A percentile compares a stretch with the other conserved stretches of the same genome.
Conservation (phyloP, 2,113 vertebrate species). For the Campylomormyrus numenius region DNA sequence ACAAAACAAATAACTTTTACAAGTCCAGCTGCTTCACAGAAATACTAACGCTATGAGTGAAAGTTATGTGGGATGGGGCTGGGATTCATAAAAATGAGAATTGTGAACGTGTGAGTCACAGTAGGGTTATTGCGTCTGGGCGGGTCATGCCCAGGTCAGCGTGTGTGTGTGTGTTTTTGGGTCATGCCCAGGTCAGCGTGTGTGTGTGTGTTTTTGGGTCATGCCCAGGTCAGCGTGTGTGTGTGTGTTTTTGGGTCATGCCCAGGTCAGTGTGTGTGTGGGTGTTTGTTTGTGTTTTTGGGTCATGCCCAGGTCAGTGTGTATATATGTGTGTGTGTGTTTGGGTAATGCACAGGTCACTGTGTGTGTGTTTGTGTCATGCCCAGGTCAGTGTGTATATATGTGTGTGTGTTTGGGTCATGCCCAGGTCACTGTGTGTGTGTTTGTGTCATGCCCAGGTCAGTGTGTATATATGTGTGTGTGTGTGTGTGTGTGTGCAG, state of each 20-base stretch:
- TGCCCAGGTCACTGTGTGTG: too few species aligned
- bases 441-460: neutral
- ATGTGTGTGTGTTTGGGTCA: neutral
- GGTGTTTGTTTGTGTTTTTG: too few species aligned
- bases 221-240: neutral
- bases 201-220: neutral
- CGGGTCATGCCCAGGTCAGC: neutral
- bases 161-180: neutral
- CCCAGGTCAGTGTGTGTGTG: neutral
- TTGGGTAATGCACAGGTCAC: neutral
- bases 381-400: neutral
- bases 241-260: neutral
- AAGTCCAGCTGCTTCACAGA: neutral
- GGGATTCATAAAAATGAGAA: neutral
- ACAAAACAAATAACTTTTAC: neutral
- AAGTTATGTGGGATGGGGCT: neutral
- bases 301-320: neutral
- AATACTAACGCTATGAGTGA: neutral
- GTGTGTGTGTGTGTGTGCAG: neutral
- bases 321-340: too few species aligned
- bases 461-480: neutral
- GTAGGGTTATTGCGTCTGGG: neutral
- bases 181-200: neutral
- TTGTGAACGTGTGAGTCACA: neutral
- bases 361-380: neutral